A percentile compares a stretch with the other conserved stretches of the same genome.
phyloP scores from a whole-genome alignment of 2,888 invertebrate genomes.

The Caenorhabditis afra region DNA sequence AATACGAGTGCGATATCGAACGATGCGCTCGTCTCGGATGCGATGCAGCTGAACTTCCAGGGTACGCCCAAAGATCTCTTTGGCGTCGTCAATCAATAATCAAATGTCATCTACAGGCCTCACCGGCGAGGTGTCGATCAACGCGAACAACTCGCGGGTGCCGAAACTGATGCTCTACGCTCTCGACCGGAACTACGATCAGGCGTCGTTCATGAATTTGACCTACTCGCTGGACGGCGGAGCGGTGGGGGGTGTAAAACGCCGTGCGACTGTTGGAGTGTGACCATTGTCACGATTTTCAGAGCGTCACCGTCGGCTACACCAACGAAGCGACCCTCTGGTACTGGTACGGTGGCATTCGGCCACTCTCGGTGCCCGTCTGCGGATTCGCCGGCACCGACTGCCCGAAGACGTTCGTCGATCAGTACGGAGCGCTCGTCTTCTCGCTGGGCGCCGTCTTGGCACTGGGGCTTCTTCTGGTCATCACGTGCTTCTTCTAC shows the following conservation, averaged over 20 bases:
- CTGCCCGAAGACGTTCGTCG: slow-evolving; percentile 64
- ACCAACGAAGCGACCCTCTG: slow-evolving; percentile 40
- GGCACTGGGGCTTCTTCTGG: slow-evolving; percentile 34
- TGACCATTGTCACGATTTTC: no score
- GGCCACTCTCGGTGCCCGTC: slow-evolving; percentile 59
- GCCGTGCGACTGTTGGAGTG: not conserved
- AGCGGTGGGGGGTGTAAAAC: slow-evolving; percentile 40
- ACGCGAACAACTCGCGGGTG: slow-evolving; percentile 59
- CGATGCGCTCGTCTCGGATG: slow-evolving; percentile 16
- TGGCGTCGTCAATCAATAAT: no score
- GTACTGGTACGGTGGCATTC: slow-evolving; percentile 48
- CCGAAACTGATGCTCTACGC: slow-evolving; percentile 63
- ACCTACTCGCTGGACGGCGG: slow-evolving; percentile 55
- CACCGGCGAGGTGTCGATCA: slow-evolving; percentile 66
- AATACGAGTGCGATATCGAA: slow-evolving; percentile 4
- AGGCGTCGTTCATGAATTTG: slow-evolving; percentile 60
- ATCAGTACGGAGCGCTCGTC: slow-evolving; percentile 60
- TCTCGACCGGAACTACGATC: slow-evolving; percentile 55
- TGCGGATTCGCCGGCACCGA: slow-evolving; percentile 62
- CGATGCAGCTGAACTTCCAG: slow-evolving; percentile 53
- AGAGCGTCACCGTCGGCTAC: slow-evolving; percentile 49
- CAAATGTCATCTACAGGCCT: slow-evolving; percentile 57
- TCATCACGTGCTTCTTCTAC: slow-evolving; percentile 33
- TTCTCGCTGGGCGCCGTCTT: slow-evolving; percentile 55
- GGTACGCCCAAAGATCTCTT: no score